phyloP scores from a whole-genome alignment of 2,113 vertebrate species.

The Mugil cephalus region DNA sequence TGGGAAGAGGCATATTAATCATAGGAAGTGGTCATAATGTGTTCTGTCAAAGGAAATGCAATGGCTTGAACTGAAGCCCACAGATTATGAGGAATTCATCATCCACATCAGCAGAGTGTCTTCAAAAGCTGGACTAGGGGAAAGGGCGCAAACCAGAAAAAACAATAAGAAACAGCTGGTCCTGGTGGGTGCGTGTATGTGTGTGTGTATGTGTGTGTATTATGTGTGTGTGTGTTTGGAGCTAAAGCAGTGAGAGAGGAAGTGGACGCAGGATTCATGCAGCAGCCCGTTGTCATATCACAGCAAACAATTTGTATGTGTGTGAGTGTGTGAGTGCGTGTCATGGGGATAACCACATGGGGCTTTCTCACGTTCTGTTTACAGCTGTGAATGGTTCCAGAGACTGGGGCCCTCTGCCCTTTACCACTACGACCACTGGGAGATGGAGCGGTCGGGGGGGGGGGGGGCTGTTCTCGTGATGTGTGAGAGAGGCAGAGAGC shows the following conservation, averaged over 20 bases:
- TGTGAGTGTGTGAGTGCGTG: conserved; percentile 62
- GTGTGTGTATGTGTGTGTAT: conserved; percentile 29
- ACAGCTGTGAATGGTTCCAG: conserved; percentile 83
- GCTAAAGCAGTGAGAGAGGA: conserved; percentile 64
- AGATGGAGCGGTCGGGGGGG: conserved; percentile 18
- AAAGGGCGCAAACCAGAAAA: conserved; percentile 57
- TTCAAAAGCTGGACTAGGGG: conserved; percentile 26
- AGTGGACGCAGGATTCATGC: conserved; percentile 60
- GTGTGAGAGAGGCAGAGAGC: conserved; percentile 28
- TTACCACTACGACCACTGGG: conserved; percentile 71
- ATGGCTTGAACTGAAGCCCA: neutral
- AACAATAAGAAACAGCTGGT: conserved; percentile 60
- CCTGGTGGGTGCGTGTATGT: conserved; percentile 33
- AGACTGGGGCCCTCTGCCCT: conserved; percentile 74
- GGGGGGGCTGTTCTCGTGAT: conserved; percentile 7
- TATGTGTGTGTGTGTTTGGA: conserved; percentile 14
- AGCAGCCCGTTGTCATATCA: conserved; percentile 62
- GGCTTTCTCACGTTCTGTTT: conserved; percentile 86
- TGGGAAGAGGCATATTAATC: conserved; percentile 2
- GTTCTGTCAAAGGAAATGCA: neutral
- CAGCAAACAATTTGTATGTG: conserved; percentile 65
- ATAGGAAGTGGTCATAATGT: neutral
- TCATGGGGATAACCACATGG: conserved; percentile 80
- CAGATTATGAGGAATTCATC: conserved; percentile 26
- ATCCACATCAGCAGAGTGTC: conserved; percentile 5